Conservation (phyloP, 2,888 invertebrate genomes). For the Acleris holmiana region DNA sequence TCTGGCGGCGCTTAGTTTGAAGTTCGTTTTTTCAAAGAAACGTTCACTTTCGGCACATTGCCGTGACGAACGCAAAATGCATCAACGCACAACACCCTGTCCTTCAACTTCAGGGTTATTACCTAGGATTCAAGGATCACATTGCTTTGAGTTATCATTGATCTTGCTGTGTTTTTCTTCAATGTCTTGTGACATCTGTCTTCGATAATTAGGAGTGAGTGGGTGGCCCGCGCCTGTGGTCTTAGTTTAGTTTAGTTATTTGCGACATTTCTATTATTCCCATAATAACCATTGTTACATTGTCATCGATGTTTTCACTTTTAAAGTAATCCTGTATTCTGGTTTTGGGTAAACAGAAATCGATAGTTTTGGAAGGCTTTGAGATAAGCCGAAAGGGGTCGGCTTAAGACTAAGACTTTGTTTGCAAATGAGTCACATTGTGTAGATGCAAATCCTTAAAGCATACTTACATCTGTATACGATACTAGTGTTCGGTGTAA, state of each 20-base stretch:
- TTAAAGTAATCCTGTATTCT: slow-evolving; percentile 66
- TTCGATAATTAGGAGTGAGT: slow-evolving; percentile 68
- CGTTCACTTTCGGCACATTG: slow-evolving; percentile 64
- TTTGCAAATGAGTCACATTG: slow-evolving; percentile 27
- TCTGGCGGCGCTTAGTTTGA: slow-evolving; percentile 81
- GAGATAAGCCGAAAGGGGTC: slow-evolving; percentile 34
- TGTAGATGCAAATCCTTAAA: slow-evolving; percentile 11
- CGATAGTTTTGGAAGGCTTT: slow-evolving; percentile 53
- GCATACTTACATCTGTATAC: not conserved
- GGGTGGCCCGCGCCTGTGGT: slow-evolving; percentile 69
- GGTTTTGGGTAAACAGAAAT: slow-evolving; percentile 68
- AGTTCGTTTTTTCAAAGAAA: slow-evolving; percentile 72
- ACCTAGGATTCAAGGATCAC: not conserved
- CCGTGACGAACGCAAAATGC: slow-evolving; percentile 2
- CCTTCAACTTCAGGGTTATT: not conserved
- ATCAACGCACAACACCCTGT: not conserved
- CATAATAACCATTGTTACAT: slow-evolving; percentile 65
- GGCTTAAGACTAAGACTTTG: slow-evolving; percentile 12
- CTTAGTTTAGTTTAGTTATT: slow-evolving; percentile 43
- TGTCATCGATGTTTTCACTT: slow-evolving; percentile 79
- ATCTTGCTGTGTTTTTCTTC: not conserved
- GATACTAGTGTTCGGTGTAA: not conserved
- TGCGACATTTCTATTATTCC: slow-evolving; percentile 62
- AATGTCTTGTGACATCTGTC: slow-evolving; percentile 65
- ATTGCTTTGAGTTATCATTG: not conserved